Base-by-base conservation (phyloP, 2,888 invertebrate genomes). In the Chalcosyrphus nemorum region DNA sequence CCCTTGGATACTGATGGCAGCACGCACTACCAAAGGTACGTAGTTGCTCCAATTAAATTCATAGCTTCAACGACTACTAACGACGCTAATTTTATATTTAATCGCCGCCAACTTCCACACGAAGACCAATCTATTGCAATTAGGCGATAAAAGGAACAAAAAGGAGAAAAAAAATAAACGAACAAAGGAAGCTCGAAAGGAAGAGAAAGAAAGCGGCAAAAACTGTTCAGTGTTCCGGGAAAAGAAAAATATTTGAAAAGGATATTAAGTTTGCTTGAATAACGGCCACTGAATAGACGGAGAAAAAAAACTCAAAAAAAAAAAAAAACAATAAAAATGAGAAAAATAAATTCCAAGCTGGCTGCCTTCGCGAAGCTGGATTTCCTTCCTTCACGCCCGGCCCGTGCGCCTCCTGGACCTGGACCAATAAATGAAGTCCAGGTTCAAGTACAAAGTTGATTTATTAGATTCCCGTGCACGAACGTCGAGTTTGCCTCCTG, bases 221-320 rank as follows among this genome's bases (percentile, higher is more conserved):
- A 47, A 52, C 38, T 50, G 66, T 56, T 72, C 47, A 41, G 54
- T 61, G 66, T 78, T 77, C 71, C 71, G 65, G 63, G 52, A 32
- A 38, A 65, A 75, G 68, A 70, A 74, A 84, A 84, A 80, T 80
- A 84, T 84, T 84, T 75, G 70, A 84, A 84, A 84, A 84, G 84
- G 84, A 84, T 84, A 84, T 84, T 84, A 80, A 80, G 80, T 84
- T 84, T 84, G 84, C 84, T 74, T 74, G 84, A 84, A 59, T 70
- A 70, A 65, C 74, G 82, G 68, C 72, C 78, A 84, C 74, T 61
- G 72, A 74, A 78, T 72, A 65, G 41, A 54, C 17, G 41, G 47
- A 50, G 1, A 59, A 59, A 59, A 19, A 59, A 68, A 32, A 4
- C 32, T 2, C 32, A 1, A 32, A 59, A 7, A 17, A 19, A 5